Evolutionary conservation across 2,888 invertebrate species (phyloP), one percentile per base, ranked within the genome.

Genomic region (Caenorhabditis japonica): DNA sequence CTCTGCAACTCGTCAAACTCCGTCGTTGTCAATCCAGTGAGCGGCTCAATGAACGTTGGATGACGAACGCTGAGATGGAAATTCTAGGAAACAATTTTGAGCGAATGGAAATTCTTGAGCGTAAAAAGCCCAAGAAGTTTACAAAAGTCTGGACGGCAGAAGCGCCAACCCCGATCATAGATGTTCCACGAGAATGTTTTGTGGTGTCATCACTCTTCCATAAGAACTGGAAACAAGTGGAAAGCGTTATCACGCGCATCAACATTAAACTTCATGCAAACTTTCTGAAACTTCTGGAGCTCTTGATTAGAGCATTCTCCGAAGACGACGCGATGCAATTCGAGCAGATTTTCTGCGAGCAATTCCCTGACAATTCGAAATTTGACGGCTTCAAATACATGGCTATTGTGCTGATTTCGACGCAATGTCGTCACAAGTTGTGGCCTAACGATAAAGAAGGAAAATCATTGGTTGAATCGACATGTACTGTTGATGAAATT

Each of bases 1-100:
- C 62, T 21, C 23, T 62, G 4, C 27, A 46, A 4, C 36, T 38
- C 0, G 27, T 23, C 4, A 62, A 53, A 15, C 8, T 21, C 4
- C 52, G 62, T 10, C 38, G 64, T 12, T 47, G 55, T 25, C 49
- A 41, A 3, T 66, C 64, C 1, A 15, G 10, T 5, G 64, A 39
- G 25, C 8, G 10, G 17, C 64, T 66, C 38, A 19, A 19, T 12
- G 47, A 41, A 0, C 41, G 21, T 19, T 56, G 49, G 19, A 41
- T 25, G n/a, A 34, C 4, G 4, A 41, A 49, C 34, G 23, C 49
- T 0, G 64, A 66, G 17, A n/a, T 56, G 8, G 56, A 66, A 10
- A 21, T 56, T 1, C 39, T 56, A 27, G 25, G 4, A 2, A 53
- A 23, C 19, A 62, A 62, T 13, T 44, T 30, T 7, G 53, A 62